Evolutionary conservation across 1,140 invertebrate genomes (phyloP).

Genomic region (Hycleus cichorii): DNA sequence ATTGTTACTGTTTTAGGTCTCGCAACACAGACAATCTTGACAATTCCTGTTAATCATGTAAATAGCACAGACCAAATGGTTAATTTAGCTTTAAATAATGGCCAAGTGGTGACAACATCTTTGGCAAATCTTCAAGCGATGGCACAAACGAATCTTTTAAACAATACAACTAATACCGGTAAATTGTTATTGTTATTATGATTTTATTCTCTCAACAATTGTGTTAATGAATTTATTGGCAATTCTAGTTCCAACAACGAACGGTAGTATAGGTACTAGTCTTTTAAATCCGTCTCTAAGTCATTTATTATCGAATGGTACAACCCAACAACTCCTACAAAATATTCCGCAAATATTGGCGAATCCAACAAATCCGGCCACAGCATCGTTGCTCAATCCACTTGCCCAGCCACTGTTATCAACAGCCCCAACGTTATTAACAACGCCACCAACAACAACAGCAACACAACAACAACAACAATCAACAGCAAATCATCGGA

Average conservation of each 20-base stretch:
- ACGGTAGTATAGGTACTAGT: slow-evolving; percentile 35
- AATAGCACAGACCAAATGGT: slow-evolving; percentile 75
- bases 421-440: slow-evolving; percentile 44
- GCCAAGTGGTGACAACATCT: slow-evolving; percentile 78
- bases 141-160: slow-evolving; percentile 48
- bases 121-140: slow-evolving; percentile 72
- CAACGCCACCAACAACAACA: slow-evolving; percentile 34
- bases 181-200: slow-evolving; percentile 1
- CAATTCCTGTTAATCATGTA: slow-evolving; percentile 80
- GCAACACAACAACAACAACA: slow-evolving; percentile 1
- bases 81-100: slow-evolving; percentile 68
- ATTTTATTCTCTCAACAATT: background rate
- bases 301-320: slow-evolving; percentile 62
- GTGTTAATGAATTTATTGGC: background rate
- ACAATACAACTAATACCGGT: slow-evolving; percentile 40
- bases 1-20: slow-evolving; percentile 56
- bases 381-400: slow-evolving; percentile 34
- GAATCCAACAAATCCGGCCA: slow-evolving; percentile 38
- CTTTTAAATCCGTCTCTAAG: slow-evolving; percentile 57
- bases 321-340: slow-evolving; percentile 55
- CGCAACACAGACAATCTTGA: slow-evolving; percentile 87
- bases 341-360: slow-evolving; percentile 53
- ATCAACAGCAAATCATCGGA: slow-evolving; percentile 10
- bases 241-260: slow-evolving; percentile 40
- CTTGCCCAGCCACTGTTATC: slow-evolving; percentile 42